Evolutionary conservation across 2,797 vertebrate genomes (phyloP).

Genomic region (Fistularia tabacaria): DNA sequence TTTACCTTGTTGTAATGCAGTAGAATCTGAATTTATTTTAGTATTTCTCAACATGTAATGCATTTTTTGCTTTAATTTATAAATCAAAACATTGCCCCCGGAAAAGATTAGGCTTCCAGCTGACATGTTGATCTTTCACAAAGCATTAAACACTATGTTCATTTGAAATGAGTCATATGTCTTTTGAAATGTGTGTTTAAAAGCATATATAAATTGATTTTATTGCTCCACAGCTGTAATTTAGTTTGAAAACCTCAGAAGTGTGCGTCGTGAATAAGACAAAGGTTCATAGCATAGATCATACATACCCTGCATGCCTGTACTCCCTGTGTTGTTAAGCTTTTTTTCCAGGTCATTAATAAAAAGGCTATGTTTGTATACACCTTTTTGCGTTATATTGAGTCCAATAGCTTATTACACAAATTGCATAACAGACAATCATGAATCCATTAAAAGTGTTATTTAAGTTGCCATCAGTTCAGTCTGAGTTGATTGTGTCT

Average conservation of each 20-base stretch:
- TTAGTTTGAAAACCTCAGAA: constrained; percentile 48
- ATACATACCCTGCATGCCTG: constrained; percentile 76
- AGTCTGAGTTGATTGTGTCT: no score
- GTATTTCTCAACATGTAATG: constrained; percentile 8
- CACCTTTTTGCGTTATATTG: constrained; percentile 13
- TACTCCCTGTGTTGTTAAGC: constrained; percentile 74
- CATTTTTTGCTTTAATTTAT: constrained; percentile 18
- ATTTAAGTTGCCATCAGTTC: no score
- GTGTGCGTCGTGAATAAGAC: constrained; percentile 67
- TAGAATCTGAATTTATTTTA: constrained; percentile 11
- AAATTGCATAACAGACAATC: no score
- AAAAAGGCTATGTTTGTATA: constrained; percentile 84
- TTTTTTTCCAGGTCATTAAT: constrained; percentile 80
- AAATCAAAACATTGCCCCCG: constrained; percentile 14
- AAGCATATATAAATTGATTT: constrained; percentile 33
- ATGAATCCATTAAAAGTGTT: not conserved
- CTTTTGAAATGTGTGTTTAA: constrained; percentile 27
- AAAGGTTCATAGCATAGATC: constrained; percentile 60
- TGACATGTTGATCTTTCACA: constrained; percentile 13
- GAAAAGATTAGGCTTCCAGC: constrained; percentile 20
- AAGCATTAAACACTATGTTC: constrained; percentile 14
- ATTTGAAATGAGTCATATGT: constrained; percentile 25
- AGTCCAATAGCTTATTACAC: not conserved
- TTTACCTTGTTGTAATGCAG: constrained; percentile 1
- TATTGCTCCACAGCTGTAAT: constrained; percentile 51